A percentile compares a stretch with the other conserved stretches of the same genome.
These are phyloP conservation scores for Artibeus jamaicensis DNA, from an alignment of 2,797 vertebrate species.

Conservation along the genomic window DNA sequence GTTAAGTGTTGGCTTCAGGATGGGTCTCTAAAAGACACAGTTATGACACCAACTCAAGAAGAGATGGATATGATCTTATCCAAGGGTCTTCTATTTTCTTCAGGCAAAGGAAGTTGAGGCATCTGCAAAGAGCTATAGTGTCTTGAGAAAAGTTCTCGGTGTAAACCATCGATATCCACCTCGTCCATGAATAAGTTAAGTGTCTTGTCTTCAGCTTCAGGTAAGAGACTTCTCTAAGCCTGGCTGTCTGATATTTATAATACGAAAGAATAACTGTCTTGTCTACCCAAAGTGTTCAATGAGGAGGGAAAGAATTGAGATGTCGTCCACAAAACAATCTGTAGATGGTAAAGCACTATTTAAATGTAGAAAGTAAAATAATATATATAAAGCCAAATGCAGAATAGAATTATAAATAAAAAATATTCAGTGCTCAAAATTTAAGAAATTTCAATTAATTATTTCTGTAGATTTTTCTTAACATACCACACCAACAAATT, in stretches of 20 bases:
- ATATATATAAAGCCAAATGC: not conserved
- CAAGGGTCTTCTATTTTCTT: not conserved
- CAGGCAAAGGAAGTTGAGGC: not conserved
- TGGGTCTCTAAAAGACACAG: not conserved
- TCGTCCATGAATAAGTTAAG: not conserved
- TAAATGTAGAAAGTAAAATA: constrained; percentile 1
- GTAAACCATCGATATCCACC: not conserved
- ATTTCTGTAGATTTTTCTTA: constrained; percentile 22
- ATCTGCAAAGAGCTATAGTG: not conserved
- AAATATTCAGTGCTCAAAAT: not conserved
- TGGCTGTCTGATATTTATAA: constrained; percentile 33
- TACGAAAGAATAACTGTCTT: not conserved
- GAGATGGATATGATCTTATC: not conserved
- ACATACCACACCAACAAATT: not conserved
- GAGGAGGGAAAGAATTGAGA: not conserved
- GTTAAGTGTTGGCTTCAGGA: not conserved
- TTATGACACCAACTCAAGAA: not conserved
- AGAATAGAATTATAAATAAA: not conserved
- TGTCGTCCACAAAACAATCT: constrained; percentile 7
- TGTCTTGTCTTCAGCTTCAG: constrained; percentile 23
- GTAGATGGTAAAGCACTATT: not conserved
- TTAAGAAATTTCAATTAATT: not conserved
- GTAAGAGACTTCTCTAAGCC: constrained; percentile 1
- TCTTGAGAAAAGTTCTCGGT: not conserved
- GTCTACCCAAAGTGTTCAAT: not conserved